These are phyloP conservation scores for Anguilla obscura DNA, from an alignment of 2,797 vertebrate genomes.

Conservation along the genomic window DNA sequence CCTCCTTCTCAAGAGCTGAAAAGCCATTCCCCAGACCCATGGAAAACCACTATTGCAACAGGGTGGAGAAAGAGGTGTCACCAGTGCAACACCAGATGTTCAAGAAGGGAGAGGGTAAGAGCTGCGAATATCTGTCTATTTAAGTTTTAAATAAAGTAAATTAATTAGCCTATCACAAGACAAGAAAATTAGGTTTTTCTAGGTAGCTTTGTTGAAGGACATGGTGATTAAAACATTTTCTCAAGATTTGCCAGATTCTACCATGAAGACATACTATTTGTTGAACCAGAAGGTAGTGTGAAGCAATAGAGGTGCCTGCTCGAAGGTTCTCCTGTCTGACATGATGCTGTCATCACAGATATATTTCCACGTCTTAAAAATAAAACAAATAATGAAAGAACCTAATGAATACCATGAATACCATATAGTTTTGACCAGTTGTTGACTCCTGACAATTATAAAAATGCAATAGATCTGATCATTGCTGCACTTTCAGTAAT, in stretches of 20 bases:
- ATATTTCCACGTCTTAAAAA: conserved; percentile 43
- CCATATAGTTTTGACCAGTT: conserved; percentile 45
- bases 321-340: conserved; percentile 34
- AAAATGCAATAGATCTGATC: conserved; percentile 43
- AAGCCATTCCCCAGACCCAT: conserved; percentile 3
- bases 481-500: conserved; percentile 41
- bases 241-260: not conserved
- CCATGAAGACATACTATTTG: conserved; percentile 35
- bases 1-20: conserved; percentile 64
- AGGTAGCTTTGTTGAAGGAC: not conserved
- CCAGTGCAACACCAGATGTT: conserved; percentile 22
- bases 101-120: conserved; percentile 28
- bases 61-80: conserved; percentile 37
- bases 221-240: not conserved
- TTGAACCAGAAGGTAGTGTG: conserved; percentile 38
- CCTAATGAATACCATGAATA: conserved; percentile 41
- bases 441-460: conserved; percentile 47
- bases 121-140: not conserved
- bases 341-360: conserved; percentile 44
- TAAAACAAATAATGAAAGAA: conserved; percentile 27
- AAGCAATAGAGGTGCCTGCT: not conserved
- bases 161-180: not conserved
- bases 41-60: conserved; percentile 47
- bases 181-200: not conserved
- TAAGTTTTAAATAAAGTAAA: not conserved